Conservation (phyloP, 35 echinoderm and acorn worm genomes). For the Amphiura filiformis region DNA sequence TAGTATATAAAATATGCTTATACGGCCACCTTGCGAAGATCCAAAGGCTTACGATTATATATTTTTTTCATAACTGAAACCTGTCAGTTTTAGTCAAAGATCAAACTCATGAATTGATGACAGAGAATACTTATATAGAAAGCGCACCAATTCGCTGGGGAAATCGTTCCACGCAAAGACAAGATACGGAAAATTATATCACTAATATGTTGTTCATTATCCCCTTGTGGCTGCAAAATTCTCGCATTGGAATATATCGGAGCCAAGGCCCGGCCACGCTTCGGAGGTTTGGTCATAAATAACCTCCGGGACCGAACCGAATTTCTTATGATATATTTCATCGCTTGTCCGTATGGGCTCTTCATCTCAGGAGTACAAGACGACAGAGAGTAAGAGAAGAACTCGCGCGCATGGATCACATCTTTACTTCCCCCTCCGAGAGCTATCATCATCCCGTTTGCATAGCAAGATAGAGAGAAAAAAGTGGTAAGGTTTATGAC, state of each 20-base stretch:
- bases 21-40: not conserved
- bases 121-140: not conserved
- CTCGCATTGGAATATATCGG: conserved; percentile 1
- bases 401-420: not conserved
- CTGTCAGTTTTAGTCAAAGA: conserved; percentile 11
- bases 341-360: not conserved
- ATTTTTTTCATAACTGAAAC: not conserved
- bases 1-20: not conserved
- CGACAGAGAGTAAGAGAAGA: not conserved
- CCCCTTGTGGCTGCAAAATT: not conserved
- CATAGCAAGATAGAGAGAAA: not conserved
- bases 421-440: not conserved
- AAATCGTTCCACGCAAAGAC: conserved; percentile 3
- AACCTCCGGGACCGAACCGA: not conserved
- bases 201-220: conserved; percentile 15
- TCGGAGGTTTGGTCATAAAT: not conserved
- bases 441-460: not conserved
- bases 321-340: conserved; percentile 13
- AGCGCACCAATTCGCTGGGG: not conserved
- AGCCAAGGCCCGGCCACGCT: not conserved
- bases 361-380: too few relatives aligned
- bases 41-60: not conserved
- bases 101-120: not conserved
- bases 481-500: not conserved
- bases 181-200: conserved; percentile 3